Evolutionary conservation across 1,140 invertebrate genomes (phyloP).

Genomic region (Lineus longissimus): DNA sequence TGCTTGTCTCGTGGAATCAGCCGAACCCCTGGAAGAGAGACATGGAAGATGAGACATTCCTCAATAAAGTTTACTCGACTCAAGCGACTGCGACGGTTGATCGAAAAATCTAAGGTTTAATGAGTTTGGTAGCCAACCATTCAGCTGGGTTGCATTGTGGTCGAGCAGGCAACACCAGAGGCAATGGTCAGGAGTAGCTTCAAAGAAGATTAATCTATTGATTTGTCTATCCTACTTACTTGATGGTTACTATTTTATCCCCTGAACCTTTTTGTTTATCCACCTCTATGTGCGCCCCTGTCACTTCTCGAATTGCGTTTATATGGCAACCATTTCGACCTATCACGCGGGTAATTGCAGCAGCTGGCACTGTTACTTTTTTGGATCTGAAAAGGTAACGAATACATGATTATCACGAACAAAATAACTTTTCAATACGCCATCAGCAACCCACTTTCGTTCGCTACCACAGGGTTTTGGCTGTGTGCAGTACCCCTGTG

Average conservation of each 20-base stretch:
- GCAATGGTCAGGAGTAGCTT: no score
- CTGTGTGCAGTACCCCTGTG: no score
- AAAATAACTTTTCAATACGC: no score
- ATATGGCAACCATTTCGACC: conserved; percentile 94
- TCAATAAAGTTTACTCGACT: background rate
- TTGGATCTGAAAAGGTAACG: conserved; percentile 35
- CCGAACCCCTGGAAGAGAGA: conserved; percentile 66
- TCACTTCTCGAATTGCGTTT: conserved; percentile 89
- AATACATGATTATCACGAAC: no score
- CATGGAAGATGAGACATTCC: background rate
- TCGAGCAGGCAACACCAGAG: no score
- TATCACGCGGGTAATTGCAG: conserved; percentile 92
- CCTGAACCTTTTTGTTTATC: conserved; percentile 95
- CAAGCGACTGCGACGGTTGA: no score
- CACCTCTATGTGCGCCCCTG: conserved; percentile 94
- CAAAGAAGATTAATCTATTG: no score
- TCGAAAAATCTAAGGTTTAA: no score
- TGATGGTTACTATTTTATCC: conserved; percentile 91
- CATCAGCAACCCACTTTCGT: no score
- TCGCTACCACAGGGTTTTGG: no score
- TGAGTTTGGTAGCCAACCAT: no score
- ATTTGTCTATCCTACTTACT: conserved; percentile 63
- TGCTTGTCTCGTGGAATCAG: conserved; percentile 85
- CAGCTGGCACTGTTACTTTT: conserved; percentile 70
- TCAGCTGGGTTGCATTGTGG: no score